Conservation (phyloP, 2,797 vertebrate genomes). For the Australoheros facetus region DNA sequence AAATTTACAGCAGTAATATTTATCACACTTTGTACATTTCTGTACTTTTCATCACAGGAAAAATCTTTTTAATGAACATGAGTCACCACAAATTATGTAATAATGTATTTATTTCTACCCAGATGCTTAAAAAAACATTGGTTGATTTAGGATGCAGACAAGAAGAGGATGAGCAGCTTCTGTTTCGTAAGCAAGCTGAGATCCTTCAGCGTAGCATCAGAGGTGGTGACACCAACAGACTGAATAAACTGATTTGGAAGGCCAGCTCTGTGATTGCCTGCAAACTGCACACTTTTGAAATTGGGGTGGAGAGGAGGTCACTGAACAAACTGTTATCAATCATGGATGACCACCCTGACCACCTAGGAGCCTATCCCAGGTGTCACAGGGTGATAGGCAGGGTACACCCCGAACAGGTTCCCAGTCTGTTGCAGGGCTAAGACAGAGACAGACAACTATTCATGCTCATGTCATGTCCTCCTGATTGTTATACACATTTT, state of each 20-base stretch:
- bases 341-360: not conserved
- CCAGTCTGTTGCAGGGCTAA: not conserved
- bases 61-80: constrained; percentile 4
- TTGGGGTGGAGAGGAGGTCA: not conserved
- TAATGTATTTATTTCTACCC: not conserved
- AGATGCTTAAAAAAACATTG: not conserved
- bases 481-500: too few species aligned
- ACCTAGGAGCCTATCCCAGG: not conserved
- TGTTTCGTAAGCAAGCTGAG: not conserved
- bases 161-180: not conserved
- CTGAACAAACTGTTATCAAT: not conserved
- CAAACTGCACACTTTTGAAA: not conserved
- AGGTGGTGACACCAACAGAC: not conserved
- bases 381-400: not conserved
- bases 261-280: not conserved
- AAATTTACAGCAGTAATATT: not conserved
- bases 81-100: not conserved
- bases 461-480: not conserved
- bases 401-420: not conserved
- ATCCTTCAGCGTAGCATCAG: not conserved
- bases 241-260: not conserved
- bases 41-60: not conserved
- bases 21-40: not conserved
- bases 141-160: not conserved
- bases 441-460: not conserved